Conservation (phyloP, 2,888 invertebrate species). For the Ophioninae sp. region DNA sequence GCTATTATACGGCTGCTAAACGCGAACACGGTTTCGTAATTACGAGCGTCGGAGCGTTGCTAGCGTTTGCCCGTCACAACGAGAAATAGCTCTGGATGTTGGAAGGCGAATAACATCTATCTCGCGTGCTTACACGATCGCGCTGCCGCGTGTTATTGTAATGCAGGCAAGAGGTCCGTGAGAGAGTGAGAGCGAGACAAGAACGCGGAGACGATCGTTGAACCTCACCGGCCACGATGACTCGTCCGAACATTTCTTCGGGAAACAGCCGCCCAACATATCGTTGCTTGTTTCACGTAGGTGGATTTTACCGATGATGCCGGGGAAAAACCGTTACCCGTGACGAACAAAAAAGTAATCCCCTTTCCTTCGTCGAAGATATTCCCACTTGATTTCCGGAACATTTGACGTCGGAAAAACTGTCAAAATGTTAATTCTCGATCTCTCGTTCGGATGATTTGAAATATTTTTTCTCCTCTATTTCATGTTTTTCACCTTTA, state of each 20-base stretch:
- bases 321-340: neutral
- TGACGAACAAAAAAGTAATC: neutral
- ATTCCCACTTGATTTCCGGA: neutral
- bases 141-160: conserved; percentile 28
- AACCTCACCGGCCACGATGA: conserved; percentile 66
- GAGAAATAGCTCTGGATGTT: neutral
- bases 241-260: conserved; percentile 61
- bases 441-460: too few relatives aligned
- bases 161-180: conserved; percentile 26
- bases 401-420: too few relatives aligned
- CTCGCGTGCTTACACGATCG: conserved; percentile 8
- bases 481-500: too few relatives aligned
- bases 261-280: conserved; percentile 65
- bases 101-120: neutral
- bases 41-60: neutral
- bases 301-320: conserved; percentile 17
- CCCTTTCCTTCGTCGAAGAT: neutral
- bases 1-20: neutral
- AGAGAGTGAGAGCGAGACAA: conserved; percentile 1
- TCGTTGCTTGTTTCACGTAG: conserved; percentile 13
- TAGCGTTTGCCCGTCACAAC: neutral
- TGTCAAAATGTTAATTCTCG: too few relatives aligned
- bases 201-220: conserved; percentile 61
- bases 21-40: neutral
- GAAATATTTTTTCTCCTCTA: too few relatives aligned